Base-by-base conservation (phyloP, 2,888 invertebrate genomes). In the Fissipunctia ypsillon region DNA sequence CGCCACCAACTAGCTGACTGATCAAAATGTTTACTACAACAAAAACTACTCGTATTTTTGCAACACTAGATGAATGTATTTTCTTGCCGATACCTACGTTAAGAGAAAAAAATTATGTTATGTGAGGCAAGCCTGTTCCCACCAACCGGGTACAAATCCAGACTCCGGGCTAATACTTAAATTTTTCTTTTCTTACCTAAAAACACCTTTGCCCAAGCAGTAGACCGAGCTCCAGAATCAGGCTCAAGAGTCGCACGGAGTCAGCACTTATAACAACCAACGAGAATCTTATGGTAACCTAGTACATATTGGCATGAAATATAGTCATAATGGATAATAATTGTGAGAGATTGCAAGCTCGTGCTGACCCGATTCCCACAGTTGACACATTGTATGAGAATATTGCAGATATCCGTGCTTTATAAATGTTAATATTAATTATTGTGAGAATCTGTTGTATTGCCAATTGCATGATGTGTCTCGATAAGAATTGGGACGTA, bases 321-420 rank as follows among this genome's bases (percentile, higher is more conserved):
- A 45, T 45, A 48, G 22, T 63, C 14, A 48, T 57, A 61, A 59
- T 66, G n/a, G n/a, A 14, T 38, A 66, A 63, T 59, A n/a, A 59
- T 54, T 43, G 48, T 54, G 48, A 69, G 38, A 69, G 60, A 71
- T 82, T 68, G 35, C 54, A 52, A 45, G 25, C 56, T 67, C 48
- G 69, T 73, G 38, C 12, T 77, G 70, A 64, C 70, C 78, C 14
- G 31, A 73, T 85, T 83, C 83, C 52, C 78, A 85, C 41, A 59
- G 59, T 59, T 73, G 74, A 67, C 67, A 61, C 43, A 65, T 22
- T 50, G 38, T 60, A 31, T 68, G 74, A 43, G 69, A 83, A 83
- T 57, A 73, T 67, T 56, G 67, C 50, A 63, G 50, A 79, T 83
- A 69, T 56, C 63, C 66, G 61, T 64, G 54, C 28, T 69, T 60